A percentile compares a stretch with the other conserved stretches of the same genome.
Evolutionary conservation across 2,797 vertebrate species (phyloP).

Genomic region (Siniperca obscura): DNA sequence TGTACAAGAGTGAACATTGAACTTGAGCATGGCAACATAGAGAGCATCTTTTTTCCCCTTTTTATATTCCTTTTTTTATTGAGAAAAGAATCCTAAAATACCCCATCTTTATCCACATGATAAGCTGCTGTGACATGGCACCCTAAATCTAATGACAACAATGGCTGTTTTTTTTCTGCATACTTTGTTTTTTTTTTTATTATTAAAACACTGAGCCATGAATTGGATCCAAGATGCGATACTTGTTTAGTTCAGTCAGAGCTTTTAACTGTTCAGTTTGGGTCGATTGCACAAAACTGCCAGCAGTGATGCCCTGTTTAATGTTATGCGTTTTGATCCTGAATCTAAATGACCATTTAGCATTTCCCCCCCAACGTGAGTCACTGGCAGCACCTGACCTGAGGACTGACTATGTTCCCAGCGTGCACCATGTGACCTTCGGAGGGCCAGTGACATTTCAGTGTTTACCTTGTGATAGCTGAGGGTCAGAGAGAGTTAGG

Average conservation of each 20-base stretch:
- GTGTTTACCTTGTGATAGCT: constrained; percentile 56
- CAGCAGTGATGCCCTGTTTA: constrained; percentile 5
- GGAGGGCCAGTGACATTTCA: constrained; percentile 57
- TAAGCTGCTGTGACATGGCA: neutral
- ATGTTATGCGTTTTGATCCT: constrained; percentile 43
- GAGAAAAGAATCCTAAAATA: neutral
- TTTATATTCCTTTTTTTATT: neutral
- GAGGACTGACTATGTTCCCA: constrained; percentile 12
- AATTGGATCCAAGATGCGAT: neutral
- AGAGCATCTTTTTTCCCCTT: neutral
- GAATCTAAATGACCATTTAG: constrained; percentile 52
- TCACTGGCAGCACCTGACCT: constrained; percentile 38
- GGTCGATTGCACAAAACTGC: neutral
- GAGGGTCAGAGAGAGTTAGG: constrained; percentile 41
- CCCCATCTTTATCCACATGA: neutral
- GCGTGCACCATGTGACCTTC: constrained; percentile 45
- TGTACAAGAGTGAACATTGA: neutral
- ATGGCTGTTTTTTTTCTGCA: neutral
- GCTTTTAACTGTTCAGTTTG: constrained; percentile 2
- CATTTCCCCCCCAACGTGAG: constrained; percentile 43
- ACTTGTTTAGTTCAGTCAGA: neutral
- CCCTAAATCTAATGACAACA: neutral
- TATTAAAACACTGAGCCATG: neutral
- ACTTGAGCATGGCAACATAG: neutral
- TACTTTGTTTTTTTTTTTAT: neutral